These are phyloP conservation scores for Tetranychus cinnabarinus DNA, from an alignment of 1,140 invertebrate genomes.

Conservation along the genomic window DNA sequence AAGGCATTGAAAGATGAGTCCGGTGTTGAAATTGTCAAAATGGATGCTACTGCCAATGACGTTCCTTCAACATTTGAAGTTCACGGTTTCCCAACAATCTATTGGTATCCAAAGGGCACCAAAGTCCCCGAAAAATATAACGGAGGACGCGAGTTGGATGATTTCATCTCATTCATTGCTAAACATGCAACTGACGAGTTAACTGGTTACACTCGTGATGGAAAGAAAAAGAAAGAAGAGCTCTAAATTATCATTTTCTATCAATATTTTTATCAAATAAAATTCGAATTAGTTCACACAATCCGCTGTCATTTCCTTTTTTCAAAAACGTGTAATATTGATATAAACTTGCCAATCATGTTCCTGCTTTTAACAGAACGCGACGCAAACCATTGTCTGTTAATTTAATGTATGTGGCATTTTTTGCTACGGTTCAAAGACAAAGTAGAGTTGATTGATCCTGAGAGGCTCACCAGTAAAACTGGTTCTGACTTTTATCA, in stretches of 20 bases:
- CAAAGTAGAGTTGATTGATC: no score
- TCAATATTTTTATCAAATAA: no score
- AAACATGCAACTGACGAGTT: conserved; percentile 71
- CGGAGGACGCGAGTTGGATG: conserved; percentile 75
- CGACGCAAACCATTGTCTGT: no score
- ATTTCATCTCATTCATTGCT: conserved; percentile 88
- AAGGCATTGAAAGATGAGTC: conserved; percentile 48
- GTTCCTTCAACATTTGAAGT: conserved; percentile 79
- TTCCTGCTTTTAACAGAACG: no score
- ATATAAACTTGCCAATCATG: no score
- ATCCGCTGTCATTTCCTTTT: no score
- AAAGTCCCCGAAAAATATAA: conserved; percentile 76
- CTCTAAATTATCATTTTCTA: conserved; percentile 17
- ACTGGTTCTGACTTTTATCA: no score
- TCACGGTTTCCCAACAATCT: conserved; percentile 88
- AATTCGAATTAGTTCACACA: no score
- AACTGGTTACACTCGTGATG: conserved; percentile 62
- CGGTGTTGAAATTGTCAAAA: conserved; percentile 70
- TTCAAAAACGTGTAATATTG: no score
- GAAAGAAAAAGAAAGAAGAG: conserved; percentile 61
- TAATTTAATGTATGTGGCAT: no score
- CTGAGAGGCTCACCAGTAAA: no score
- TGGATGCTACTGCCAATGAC: conserved; percentile 97
- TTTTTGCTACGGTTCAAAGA: no score
- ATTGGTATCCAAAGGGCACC: conserved; percentile 65